Evolutionary conservation across 2,113 vertebrate species (phyloP).

Genomic region (Antechinus stuartii): DNA sequence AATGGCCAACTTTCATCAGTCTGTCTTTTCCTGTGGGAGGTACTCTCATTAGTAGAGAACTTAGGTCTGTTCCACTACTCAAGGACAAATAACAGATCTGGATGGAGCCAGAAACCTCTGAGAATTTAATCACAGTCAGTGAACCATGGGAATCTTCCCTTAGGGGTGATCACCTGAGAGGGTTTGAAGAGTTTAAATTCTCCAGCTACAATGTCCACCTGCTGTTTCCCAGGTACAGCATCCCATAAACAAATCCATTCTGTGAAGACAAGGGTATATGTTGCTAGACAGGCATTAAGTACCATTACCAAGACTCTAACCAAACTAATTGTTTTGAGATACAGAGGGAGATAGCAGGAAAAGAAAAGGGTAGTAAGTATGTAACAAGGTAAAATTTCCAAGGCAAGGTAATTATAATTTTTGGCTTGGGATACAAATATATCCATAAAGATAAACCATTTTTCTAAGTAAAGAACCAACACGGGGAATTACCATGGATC

Average conservation of each 20-base stretch:
- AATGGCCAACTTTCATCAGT: not conserved
- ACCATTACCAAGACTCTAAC: slow-evolving; percentile 4
- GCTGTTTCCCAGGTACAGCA: slow-evolving; percentile 36
- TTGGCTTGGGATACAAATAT: not conserved
- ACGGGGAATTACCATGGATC: not conserved
- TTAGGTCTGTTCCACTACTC: slow-evolving; percentile 51
- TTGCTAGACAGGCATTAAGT: not conserved
- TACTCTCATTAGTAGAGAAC: slow-evolving; percentile 27
- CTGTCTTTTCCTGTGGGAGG: slow-evolving; percentile 50
- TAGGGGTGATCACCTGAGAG: slow-evolving; percentile 72
- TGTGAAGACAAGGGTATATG: not conserved
- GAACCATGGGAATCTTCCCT: slow-evolving; percentile 62
- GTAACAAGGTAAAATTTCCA: not conserved
- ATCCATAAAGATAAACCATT: not conserved
- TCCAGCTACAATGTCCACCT: slow-evolving; percentile 43
- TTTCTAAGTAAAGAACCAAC: not conserved
- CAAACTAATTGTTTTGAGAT: not conserved
- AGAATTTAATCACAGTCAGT: slow-evolving; percentile 71
- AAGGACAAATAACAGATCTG: slow-evolving; percentile 78
- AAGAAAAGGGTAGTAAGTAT: not conserved
- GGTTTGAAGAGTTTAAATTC: slow-evolving; percentile 20
- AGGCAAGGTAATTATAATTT: not conserved
- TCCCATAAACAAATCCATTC: slow-evolving; percentile 46
- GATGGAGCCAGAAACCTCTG: slow-evolving; percentile 76
- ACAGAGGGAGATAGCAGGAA: not conserved